Evolutionary conservation across 1,140 invertebrate species (phyloP).

Genomic region (Lasaia peninsularis): DNA sequence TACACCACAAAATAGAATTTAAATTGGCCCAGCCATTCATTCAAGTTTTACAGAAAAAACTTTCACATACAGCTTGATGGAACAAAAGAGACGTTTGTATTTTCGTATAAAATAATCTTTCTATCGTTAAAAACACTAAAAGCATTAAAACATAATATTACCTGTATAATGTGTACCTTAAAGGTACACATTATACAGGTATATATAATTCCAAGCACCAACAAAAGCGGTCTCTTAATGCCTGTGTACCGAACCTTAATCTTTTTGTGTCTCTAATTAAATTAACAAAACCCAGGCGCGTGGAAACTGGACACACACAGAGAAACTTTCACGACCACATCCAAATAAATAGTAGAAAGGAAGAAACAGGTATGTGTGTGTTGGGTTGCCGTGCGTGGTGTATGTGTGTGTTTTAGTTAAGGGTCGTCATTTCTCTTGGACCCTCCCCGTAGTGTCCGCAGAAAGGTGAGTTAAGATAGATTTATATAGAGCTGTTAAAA

Average conservation of each 20-base stretch:
- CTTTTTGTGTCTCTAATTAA: constrained; percentile 77
- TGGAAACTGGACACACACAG: constrained; percentile 72
- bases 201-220: constrained; percentile 34
- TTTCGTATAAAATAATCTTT: not conserved
- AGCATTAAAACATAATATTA: too few species aligned
- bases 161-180: too few species aligned
- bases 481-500: constrained; percentile 41
- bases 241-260: constrained; percentile 68
- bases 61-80: too few species aligned
- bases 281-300: constrained; percentile 74
- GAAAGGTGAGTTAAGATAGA: constrained; percentile 74
- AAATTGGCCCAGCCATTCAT: too few species aligned
- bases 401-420: constrained; percentile 76
- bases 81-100: too few species aligned
- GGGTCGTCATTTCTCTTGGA: constrained; percentile 77
- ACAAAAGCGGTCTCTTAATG: constrained; percentile 64
- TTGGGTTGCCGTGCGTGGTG: constrained; percentile 52
- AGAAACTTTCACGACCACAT: constrained; percentile 18
- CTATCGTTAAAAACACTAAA: constrained; percentile 15
- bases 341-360: constrained; percentile 23
- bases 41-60: too few species aligned
- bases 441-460: constrained; percentile 75
- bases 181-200: constrained; percentile 15
- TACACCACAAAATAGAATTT: too few species aligned
- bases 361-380: constrained; percentile 38